Evolutionary conservation across 2,888 invertebrate genomes (phyloP).

Genomic region (Polydrusus pterygomalis): DNA sequence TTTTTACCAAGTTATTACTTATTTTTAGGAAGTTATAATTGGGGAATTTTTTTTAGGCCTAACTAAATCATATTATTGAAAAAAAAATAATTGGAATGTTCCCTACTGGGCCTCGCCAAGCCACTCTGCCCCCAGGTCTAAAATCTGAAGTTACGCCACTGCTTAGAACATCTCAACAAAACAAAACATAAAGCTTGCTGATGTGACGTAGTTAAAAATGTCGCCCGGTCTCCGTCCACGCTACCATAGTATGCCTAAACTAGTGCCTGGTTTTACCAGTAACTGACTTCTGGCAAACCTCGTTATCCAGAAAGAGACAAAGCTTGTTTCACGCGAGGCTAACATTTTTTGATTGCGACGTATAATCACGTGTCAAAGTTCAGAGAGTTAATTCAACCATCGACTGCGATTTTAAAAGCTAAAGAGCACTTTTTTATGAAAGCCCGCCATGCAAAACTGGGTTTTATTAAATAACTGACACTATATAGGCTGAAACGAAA

Average conservation of each 20-base stretch:
- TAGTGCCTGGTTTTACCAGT: constrained; percentile 49
- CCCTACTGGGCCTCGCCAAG: too few relatives aligned
- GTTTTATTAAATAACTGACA: constrained; percentile 22
- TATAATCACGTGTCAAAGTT: constrained; percentile 70
- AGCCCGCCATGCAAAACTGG: constrained; percentile 20
- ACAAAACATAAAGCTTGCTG: too few relatives aligned
- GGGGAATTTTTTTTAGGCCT: too few relatives aligned
- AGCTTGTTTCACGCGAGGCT: constrained; percentile 54
- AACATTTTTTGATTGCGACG: constrained; percentile 58
- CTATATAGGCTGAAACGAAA: not conserved
- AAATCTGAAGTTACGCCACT: too few relatives aligned
- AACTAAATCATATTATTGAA: too few relatives aligned
- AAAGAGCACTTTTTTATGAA: constrained; percentile 50
- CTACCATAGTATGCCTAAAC: constrained; percentile 42
- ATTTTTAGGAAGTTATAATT: too few relatives aligned
- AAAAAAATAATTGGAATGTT: too few relatives aligned
- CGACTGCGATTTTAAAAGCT: constrained; percentile 61
- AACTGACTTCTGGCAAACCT: constrained; percentile 55
- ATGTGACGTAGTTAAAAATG: too few relatives aligned
- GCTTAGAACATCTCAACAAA: too few relatives aligned
- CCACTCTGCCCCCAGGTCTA: too few relatives aligned
- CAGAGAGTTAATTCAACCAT: constrained; percentile 66
- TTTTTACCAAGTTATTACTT: too few relatives aligned
- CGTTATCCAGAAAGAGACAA: constrained; percentile 56
- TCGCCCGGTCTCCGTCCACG: too few relatives aligned